Evolutionary conservation across 2,888 invertebrate genomes (phyloP), one percentile per base, ranked within the genome.

Genomic region (Acleris literana): DNA sequence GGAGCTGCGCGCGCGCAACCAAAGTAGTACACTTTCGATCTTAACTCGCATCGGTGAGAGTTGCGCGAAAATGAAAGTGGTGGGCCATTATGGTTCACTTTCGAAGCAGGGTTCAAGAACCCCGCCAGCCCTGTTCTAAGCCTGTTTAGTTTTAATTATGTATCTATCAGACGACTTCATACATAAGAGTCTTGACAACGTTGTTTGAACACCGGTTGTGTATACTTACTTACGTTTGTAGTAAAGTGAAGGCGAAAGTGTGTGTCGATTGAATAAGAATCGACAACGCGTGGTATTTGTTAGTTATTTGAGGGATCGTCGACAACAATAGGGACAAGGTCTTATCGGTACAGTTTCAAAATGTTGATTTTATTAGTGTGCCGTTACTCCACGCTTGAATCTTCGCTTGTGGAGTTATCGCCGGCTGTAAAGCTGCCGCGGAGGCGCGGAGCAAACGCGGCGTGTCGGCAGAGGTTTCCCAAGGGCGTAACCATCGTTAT

Each of bases 21-120:
- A 83, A 91, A 90, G 92, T 92, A 83, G 90, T 88, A 91, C 92
- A 92, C 92, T 91, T 90, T 92, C 92, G 86, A 90, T 93, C 88
- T 91, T 88, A 74, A 86, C 86, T 84, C 83, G 86, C 87, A 81
- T 76, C 77, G 83, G 90, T 90, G 90, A 92, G 92, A 93, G 93
- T 93, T 93, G 93, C 91, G 91, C 89, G 93, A 93, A 93, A 93
- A 94, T 92, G 94, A 94, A 94, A 92, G 93, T 94, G 86, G 88
- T 93, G 77, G 88, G 93, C 88, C 87, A 91, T 90, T 87, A 89
- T 90, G 90, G 85, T 90, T 87, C 85, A 92, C 92, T 92, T 92
- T 92, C 91, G 88, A 88, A 82, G 82, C 70, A 74, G 83, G 82
- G 92, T 90, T 90, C 88, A 86, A 90, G 83, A 85, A 90, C 87